Conservation (phyloP, 2,113 vertebrate species). For the Pycnonotus jocosus region DNA sequence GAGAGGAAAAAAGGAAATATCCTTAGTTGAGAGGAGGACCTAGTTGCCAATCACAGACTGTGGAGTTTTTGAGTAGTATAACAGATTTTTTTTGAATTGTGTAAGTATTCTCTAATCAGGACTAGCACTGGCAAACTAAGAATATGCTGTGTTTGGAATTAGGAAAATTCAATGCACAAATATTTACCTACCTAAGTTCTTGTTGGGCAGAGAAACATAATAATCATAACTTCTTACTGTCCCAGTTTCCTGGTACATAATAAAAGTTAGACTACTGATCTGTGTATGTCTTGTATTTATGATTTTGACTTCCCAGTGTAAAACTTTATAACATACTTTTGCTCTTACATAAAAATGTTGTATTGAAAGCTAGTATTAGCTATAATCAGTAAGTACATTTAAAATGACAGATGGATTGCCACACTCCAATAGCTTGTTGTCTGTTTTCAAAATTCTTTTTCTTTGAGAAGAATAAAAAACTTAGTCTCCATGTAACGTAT, state of each 20-base stretch:
- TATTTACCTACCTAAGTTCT: neutral
- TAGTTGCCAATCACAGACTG: neutral
- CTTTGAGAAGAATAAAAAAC: neutral
- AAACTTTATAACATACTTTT: neutral
- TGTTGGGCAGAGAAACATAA: neutral
- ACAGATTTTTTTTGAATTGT: neutral
- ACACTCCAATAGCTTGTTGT: neutral
- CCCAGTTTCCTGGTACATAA: neutral
- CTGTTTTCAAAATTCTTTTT: neutral
- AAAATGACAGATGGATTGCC: neutral
- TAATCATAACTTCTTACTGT: neutral
- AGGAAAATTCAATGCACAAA: neutral
- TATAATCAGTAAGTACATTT: neutral
- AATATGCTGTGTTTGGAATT: neutral
- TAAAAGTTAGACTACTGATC: neutral
- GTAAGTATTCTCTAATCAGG: neutral
- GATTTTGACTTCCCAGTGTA: neutral
- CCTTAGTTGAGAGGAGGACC: neutral
- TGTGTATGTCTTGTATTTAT: neutral
- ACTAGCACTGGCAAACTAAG: neutral
- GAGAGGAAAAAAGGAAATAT: neutral
- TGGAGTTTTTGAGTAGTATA: neutral
- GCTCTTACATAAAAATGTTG: neutral
- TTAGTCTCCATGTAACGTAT: neutral
- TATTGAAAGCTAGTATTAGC: neutral